Conservation (phyloP, 1,140 invertebrate genomes). For the Lucilia sericata region DNA sequence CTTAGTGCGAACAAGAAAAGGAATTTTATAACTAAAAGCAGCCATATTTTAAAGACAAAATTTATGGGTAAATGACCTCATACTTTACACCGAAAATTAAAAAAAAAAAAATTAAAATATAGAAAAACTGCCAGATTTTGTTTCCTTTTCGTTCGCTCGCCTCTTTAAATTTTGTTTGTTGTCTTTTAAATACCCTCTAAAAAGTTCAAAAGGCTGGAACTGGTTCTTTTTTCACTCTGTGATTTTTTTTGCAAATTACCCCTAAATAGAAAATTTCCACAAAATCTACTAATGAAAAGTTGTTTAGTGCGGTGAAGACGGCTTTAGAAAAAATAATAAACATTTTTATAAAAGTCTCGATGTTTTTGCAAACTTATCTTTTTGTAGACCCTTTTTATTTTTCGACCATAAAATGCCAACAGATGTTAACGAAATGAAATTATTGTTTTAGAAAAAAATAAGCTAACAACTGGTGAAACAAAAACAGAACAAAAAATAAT, state of each 20-base stretch:
- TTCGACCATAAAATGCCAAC: conserved; percentile 12
- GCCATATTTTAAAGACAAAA: background rate
- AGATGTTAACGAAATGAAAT: conserved; percentile 33
- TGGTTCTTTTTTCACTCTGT: background rate
- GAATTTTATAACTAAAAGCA: background rate
- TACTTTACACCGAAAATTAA: background rate
- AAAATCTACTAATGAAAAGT: background rate
- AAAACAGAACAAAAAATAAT: background rate
- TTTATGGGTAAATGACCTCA: conserved; percentile 39
- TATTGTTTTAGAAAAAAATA: background rate
- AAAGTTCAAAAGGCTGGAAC: background rate
- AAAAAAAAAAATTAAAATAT: background rate
- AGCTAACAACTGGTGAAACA: background rate
- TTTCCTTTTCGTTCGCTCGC: background rate
- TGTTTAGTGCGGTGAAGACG: background rate
- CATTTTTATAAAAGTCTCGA: background rate
- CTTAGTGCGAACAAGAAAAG: background rate
- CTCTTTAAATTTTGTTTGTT: background rate
- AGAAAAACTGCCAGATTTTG: background rate
- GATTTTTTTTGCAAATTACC: background rate
- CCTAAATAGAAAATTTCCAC: background rate
- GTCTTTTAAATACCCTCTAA: conserved; percentile 41
- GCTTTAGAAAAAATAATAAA: background rate
- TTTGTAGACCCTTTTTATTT: background rate
- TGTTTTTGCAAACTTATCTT: conserved; percentile 7